Evolutionary conservation across 2,797 vertebrate species (phyloP), one percentile per base, ranked within the genome.

Genomic region (Natrix natrix): DNA sequence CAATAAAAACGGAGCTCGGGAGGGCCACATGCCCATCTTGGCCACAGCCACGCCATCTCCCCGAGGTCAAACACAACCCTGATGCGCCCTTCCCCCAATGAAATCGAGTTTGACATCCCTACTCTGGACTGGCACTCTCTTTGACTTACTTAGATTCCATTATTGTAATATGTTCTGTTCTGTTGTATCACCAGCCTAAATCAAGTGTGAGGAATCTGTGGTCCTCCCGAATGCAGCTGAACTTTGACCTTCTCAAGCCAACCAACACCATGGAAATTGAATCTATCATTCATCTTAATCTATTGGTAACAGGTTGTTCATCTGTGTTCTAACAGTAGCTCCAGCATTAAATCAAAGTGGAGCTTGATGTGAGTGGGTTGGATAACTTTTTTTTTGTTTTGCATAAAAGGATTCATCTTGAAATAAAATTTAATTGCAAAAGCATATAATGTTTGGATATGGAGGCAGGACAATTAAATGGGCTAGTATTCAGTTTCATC

Each of bases 341-440:
- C 0, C 0, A 93, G 89, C 43, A 69, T 61, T 93, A 55, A 90
- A 59, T 90, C 91, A 56, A 83, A 0, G 0, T 56, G 4, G n/a
- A 90, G 93, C 92, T 0, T 91, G 95, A 94, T 94, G 95, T 1
- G 93, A 94, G 93, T 94, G 94, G 94, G 92, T 93, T 92, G 94
- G 90, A 95, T 91, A 93, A 94, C 93, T 87, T 90, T 95, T 93
- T 43, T 43, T 78, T 48, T 4, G 48, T 63, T 78, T 52, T 60
- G 52, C 93, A 95, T 94, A 93, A 96, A 96, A 94, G 0, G 37
- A 94, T 78, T 96, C 94, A 95, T 94, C 93, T 94, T 95, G 91
- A 96, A 96, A 96, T 97, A 94, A 95, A 94, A 93, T 95, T 95
- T 94, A 96, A 96, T 97, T 96, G 95, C 93, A 93, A 93, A 86